phyloP scores from a whole-genome alignment of 2,113 vertebrate species.

The Arizona elegans region DNA sequence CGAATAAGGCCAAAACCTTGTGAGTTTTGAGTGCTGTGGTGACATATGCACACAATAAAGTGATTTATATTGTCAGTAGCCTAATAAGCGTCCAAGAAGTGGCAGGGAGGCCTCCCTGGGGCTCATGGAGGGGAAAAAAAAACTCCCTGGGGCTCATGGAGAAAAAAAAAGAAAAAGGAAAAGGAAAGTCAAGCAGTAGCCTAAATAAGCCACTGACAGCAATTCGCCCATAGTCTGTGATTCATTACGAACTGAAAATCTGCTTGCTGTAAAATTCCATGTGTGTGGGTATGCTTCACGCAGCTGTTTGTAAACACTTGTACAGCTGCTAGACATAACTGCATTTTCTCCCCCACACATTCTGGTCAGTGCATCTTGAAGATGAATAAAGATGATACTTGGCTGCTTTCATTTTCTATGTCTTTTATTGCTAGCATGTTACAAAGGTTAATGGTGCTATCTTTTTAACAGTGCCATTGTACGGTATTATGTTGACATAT shows the following conservation, averaged over 20 bases:
- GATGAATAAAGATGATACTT: too few relatives aligned
- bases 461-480: neutral
- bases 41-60: neutral
- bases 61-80: neutral
- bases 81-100: neutral
- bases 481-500: neutral
- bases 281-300: neutral
- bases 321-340: neutral
- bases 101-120: neutral
- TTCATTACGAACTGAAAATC: slow-evolving; percentile 6
- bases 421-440: neutral
- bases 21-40: neutral
- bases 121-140: neutral
- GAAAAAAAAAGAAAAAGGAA: too few relatives aligned
- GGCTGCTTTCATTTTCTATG: neutral
- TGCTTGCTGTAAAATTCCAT: neutral
- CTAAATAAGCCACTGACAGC: neutral
- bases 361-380: neutral
- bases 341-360: too few relatives aligned
- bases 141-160: neutral
- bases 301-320: neutral
- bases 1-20: neutral
- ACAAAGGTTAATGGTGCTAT: neutral
- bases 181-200: neutral
- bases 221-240: neutral